Base-by-base conservation (phyloP, 2,888 invertebrate genomes). In the Synergus itoensis region DNA sequence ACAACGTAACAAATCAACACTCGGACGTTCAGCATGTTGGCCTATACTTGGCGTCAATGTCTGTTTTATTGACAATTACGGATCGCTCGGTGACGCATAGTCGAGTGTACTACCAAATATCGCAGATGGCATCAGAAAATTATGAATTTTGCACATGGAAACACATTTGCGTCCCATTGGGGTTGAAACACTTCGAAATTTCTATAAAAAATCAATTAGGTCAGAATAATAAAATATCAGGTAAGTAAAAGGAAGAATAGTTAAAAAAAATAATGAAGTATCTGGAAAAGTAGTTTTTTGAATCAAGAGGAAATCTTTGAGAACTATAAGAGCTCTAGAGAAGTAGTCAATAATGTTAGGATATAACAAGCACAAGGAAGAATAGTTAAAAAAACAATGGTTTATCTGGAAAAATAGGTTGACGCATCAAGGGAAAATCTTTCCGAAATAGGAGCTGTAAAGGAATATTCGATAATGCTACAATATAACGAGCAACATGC, bases 1-100 rank as follows among this genome's bases (percentile, higher is more conserved):
- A 91, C 91, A 91, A 88, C 89, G 90, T 91, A 89, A 91, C 91
- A 91, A 91, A 90, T 91, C 89, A 91, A 90, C 90, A 90, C 87
- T 85, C 85, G 85, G 86, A 86, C 87, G 86, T 86, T 86, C 88
- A 88, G 87, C 89, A 88, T 87, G 88, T 85, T 84, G 86, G 82
- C 83, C 87, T 86, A 88, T 87, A 87, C 86, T 88, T 78, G 28
- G 79, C 81, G 45, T 78, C 82, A 65, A 64, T 78, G 77, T 82
- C 80, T 81, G 80, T 82, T 80, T 81, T 84, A 76, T 83, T 84
- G 84, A 84, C 84, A 83, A 83, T 84, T 82, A 81, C 81, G 80
- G 79, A 82, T 82, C 79, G 81, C 80, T 77, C 77, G 77, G 63
- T 84, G 79, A 79, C 81, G 77, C 81, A 82, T 81, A 83, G 73